Evolutionary conservation across 1,140 invertebrate genomes (phyloP).

Genomic region (Atta texana): DNA sequence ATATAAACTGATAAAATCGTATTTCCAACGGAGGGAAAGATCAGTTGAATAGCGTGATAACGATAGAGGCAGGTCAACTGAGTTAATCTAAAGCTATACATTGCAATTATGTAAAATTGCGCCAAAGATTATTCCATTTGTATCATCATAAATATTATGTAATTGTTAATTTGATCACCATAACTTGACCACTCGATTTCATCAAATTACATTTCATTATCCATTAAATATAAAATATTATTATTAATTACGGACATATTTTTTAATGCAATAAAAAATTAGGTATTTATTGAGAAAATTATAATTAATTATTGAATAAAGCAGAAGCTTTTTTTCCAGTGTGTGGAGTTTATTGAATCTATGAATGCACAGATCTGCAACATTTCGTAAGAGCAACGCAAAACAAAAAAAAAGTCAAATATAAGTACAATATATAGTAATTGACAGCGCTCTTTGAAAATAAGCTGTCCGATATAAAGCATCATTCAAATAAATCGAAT

Average conservation of each 20-base stretch:
- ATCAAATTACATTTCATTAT: not conserved
- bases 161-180: not conserved
- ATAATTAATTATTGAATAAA: not conserved
- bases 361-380: not conserved
- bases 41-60: constrained; percentile 10
- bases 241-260: not conserved
- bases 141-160: not conserved
- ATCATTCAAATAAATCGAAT: constrained; percentile 34
- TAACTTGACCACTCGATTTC: constrained; percentile 11
- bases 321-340: not conserved
- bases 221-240: not conserved
- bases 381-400: not conserved
- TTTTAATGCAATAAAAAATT: not conserved
- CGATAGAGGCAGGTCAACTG: not conserved
- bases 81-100: constrained; percentile 1
- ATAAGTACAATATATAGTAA: not conserved
- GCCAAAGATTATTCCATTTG: constrained; percentile 5
- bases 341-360: not conserved
- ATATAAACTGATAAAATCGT: constrained; percentile 28
- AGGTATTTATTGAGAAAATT: not conserved
- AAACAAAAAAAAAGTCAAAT: constrained; percentile 23
- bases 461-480: constrained; percentile 9
- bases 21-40: not conserved
- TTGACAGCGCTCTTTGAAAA: not conserved
- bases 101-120: constrained; percentile 21